Evolutionary conservation across 2,797 vertebrate species (phyloP).

Genomic region (Coendou prehensilis): DNA sequence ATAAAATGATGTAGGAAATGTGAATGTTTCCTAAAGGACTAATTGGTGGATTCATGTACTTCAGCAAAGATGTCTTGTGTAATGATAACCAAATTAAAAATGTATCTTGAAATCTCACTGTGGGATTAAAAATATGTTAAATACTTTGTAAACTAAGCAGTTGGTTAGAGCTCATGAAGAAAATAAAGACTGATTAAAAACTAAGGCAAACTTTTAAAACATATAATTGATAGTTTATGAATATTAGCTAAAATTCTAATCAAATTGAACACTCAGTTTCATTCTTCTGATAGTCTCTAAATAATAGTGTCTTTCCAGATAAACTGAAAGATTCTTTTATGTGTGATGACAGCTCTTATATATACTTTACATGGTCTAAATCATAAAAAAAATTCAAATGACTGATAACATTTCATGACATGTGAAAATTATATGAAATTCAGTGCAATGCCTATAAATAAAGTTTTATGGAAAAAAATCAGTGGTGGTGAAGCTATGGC

Average conservation of each 20-base stretch:
- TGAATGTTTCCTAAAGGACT: not conserved
- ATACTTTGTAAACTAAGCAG: conserved; percentile 52
- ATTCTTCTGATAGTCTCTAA: not conserved
- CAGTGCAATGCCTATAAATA: not conserved
- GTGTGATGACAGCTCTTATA: not conserved
- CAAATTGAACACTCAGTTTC: not conserved
- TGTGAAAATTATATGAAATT: not conserved
- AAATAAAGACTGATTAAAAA: not conserved
- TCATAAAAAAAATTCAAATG: not conserved
- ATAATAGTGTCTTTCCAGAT: not conserved
- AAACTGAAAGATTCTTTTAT: not conserved
- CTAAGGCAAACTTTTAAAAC: not conserved
- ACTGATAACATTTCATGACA: not conserved
- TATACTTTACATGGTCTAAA: not conserved
- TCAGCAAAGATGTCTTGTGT: not conserved
- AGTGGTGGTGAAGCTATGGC: not conserved
- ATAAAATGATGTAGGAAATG: not conserved
- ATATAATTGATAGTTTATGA: not conserved
- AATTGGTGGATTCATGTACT: not conserved
- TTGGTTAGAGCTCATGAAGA: not conserved
- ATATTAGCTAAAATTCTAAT: conserved; percentile 1
- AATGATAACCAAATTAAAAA: conserved; percentile 44
- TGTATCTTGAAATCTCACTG: conserved; percentile 35
- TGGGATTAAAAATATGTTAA: conserved; percentile 48
- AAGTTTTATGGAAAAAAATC: not conserved